A percentile compares a stretch with the other conserved stretches of the same genome.
Conservation (phyloP, 2,888 invertebrate species). For the Syritta pipiens region DNA sequence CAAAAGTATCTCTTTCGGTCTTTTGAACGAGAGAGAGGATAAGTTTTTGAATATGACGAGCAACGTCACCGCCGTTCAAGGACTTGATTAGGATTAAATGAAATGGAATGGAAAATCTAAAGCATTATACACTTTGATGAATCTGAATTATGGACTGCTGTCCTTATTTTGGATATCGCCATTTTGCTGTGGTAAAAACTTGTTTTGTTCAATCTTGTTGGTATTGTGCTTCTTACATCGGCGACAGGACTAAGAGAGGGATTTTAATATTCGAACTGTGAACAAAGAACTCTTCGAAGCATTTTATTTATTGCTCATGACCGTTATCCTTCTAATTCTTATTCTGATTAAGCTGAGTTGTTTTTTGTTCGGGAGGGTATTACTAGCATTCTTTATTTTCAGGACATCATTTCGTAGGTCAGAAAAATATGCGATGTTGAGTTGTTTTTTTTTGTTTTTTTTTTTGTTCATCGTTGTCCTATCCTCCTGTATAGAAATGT, state of each 20-base stretch:
- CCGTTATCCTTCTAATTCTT: slow-evolving; percentile 31
- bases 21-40: too few relatives aligned
- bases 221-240: too few relatives aligned
- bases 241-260: neutral
- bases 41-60: too few relatives aligned
- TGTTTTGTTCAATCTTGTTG: neutral
- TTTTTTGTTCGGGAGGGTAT: too few relatives aligned
- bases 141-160: slow-evolving; percentile 31
- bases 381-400: neutral
- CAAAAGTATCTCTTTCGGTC: too few relatives aligned
- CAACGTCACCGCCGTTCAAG: too few relatives aligned
- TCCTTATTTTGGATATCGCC: neutral
- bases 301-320: slow-evolving; percentile 40
- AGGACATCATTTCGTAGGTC: slow-evolving; percentile 3
- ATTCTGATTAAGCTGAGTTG: slow-evolving; percentile 37
- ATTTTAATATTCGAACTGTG: slow-evolving; percentile 13
- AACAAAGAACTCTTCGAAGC: slow-evolving; percentile 27
- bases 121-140: slow-evolving; percentile 1
- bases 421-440: neutral
- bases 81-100: neutral
- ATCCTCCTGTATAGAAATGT: slow-evolving; percentile 5
- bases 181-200: neutral
- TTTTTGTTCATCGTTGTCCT: slow-evolving; percentile 6
- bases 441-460: slow-evolving; percentile 3
- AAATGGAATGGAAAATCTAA: slow-evolving; percentile 19